Percentiles rank a stretch among this genome's conserved stretches.
These are phyloP conservation scores for Istiophorus platypterus DNA, from an alignment of 2,113 vertebrate species.

Conservation along the genomic window DNA sequence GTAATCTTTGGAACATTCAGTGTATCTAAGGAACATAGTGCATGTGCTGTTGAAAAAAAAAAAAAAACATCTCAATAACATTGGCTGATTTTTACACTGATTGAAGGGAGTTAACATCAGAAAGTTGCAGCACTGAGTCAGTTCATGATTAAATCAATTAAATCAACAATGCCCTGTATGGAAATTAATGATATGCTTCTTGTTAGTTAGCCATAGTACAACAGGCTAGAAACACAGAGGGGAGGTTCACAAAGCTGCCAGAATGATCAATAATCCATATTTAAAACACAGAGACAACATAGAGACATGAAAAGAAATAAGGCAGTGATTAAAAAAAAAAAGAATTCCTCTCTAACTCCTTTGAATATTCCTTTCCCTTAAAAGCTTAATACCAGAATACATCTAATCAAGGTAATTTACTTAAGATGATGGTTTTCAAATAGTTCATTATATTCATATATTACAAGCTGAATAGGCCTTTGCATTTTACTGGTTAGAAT, in stretches of 20 bases:
- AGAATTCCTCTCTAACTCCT: no score
- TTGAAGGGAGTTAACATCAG: neutral
- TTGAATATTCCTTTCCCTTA: conserved; percentile 41
- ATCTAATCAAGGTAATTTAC: conserved; percentile 24
- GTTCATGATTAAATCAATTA: neutral
- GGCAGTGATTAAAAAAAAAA: conserved; percentile 47
- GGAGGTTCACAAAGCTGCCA: conserved; percentile 67
- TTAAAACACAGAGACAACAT: conserved; percentile 29
- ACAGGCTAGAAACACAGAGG: conserved; percentile 23
- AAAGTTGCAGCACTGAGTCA: neutral
- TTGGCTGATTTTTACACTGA: neutral
- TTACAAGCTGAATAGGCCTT: conserved; percentile 30
- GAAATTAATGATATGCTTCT: conserved; percentile 45
- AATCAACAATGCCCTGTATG: conserved; percentile 45
- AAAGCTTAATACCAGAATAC: conserved; percentile 29
- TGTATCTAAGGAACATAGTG: no score
- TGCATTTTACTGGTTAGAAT: conserved; percentile 37
- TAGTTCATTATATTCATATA: conserved; percentile 26
- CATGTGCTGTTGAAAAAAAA: neutral
- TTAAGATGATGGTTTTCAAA: conserved; percentile 26
- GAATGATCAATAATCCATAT: conserved; percentile 47
- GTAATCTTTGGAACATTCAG: neutral
- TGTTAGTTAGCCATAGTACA: conserved; percentile 26
- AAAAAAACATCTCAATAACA: neutral
- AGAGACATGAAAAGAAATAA: conserved; percentile 46